Evolutionary conservation across 2,113 vertebrate genomes (phyloP).

Genomic region (Phodopus roborovskii): DNA sequence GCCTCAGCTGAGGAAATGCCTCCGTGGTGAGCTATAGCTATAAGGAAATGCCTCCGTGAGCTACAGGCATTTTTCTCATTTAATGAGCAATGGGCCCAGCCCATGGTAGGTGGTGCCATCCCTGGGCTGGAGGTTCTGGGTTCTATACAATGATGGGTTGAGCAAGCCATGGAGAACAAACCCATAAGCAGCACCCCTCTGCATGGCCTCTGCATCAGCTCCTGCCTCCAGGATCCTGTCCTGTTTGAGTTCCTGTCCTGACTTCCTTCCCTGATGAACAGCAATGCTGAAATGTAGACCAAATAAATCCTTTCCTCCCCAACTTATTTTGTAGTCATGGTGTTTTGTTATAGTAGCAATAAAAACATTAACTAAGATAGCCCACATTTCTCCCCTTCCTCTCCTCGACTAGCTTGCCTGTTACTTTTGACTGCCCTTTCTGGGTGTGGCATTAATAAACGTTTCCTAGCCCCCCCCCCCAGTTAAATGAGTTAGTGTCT

Average conservation of each 20-base stretch:
- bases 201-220: not conserved
- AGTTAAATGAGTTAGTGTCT: not conserved
- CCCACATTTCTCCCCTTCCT: not conserved
- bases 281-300: not conserved
- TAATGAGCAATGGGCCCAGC: not conserved
- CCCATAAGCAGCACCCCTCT: not conserved
- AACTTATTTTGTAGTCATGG: not conserved
- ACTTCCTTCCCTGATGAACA: not conserved
- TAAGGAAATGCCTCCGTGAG: no score
- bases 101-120: not conserved
- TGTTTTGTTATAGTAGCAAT: not conserved
- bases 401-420: no score
- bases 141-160: not conserved
- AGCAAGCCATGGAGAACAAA: not conserved
- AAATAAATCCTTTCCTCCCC: not conserved
- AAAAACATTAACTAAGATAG: not conserved
- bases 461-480: no score
- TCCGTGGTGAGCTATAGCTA: no score
- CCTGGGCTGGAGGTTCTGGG: not conserved
- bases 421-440: not conserved
- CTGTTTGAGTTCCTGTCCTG: not conserved
- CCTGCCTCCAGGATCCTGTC: not conserved
- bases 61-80: not conserved
- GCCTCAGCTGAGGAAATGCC: not conserved
- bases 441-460: no score